Evolutionary conservation across 64 coral and sea anemone genomes (phyloP).

Genomic region (Montipora efflorescens): DNA sequence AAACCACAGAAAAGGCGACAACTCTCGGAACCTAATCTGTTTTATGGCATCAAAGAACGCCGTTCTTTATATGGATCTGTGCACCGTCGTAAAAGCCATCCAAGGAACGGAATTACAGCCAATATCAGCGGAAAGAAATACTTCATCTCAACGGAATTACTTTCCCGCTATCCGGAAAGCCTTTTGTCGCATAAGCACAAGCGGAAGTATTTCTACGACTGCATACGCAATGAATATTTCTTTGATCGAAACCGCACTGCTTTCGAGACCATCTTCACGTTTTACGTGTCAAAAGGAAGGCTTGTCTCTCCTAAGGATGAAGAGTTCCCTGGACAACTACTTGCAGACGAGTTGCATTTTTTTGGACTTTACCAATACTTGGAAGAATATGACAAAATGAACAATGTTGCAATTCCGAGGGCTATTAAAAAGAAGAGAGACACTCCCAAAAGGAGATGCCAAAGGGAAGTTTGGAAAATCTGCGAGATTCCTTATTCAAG

Average conservation of each 20-base stretch:
- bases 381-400: slow-evolving; percentile 2
- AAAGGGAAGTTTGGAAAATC: slow-evolving; percentile 50
- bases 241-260: slow-evolving; percentile 63
- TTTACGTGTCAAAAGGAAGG: slow-evolving; percentile 43
- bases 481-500: slow-evolving; percentile 42
- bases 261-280: slow-evolving; percentile 59
- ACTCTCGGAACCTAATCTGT: neutral
- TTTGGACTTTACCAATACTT: slow-evolving; percentile 61
- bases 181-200: slow-evolving; percentile 19
- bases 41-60: neutral
- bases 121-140: slow-evolving; percentile 66
- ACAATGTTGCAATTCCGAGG: slow-evolving; percentile 38
- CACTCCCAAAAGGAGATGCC: slow-evolving; percentile 11
- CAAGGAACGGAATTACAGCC: slow-evolving; percentile 14
- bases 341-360: slow-evolving; percentile 63
- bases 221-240: slow-evolving; percentile 44
- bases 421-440: slow-evolving; percentile 2
- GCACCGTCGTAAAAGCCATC: slow-evolving; percentile 3
- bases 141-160: neutral
- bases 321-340: slow-evolving; percentile 60
- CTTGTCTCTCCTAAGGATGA: slow-evolving; percentile 17
- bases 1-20: neutral
- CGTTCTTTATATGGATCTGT: neutral
- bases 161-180: slow-evolving; percentile 47
- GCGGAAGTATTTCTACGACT: slow-evolving; percentile 52